Base-by-base conservation (phyloP, 2,888 invertebrate genomes). In the Stenurella melanura region DNA sequence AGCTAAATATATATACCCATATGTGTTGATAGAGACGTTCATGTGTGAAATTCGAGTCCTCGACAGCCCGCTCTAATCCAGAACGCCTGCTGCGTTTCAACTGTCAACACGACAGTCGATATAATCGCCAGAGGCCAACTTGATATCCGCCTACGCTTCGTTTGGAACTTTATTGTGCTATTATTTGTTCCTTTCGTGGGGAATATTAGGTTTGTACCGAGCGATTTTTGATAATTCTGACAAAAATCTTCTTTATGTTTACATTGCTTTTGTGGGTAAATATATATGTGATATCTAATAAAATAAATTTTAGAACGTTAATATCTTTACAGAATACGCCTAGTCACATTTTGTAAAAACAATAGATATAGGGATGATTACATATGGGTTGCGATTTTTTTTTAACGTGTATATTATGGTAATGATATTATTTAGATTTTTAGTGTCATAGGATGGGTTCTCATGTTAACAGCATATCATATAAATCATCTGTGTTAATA, bases 91-190 rank as follows among this genome's bases (percentile, higher is more conserved):
- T 79, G 86, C 80, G 85, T 83, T 83, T 83, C 84, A 83, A 84
- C 85, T 85, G 86, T 85, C 86, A 86, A 84, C 84, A 85, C 85
- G 85, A 85, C 84, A 85, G 84, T 78, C 86, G 85, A 86, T 85
- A 85, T 85, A 85, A 86, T 84, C 86, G 83, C 86, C 85, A 68
- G 77, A 78, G 83, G 85, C 83, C 81, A 80, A 79, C 78, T 77
- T 81, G 79, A 83, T 79, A 82, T 81, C 81, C 85, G 84, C 85
- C 84, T 82, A 83, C 84, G 84, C 84, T 81, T 83, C 84, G 83
- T 85, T 85, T 83, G 81, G 83, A 77, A 81, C 83, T 82, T 80
- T 82, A 83, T 84, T 83, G 83, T 82, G 71, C 79, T 67, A 50
- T 60, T 84, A 80, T 85, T 82, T 84, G 83, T 84, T 84, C 83